A percentile compares a stretch with the other conserved stretches of the same genome.
These are phyloP conservation scores for Enteromius radiatus DNA, from an alignment of 2,797 vertebrate genomes.

Conservation along the genomic window DNA sequence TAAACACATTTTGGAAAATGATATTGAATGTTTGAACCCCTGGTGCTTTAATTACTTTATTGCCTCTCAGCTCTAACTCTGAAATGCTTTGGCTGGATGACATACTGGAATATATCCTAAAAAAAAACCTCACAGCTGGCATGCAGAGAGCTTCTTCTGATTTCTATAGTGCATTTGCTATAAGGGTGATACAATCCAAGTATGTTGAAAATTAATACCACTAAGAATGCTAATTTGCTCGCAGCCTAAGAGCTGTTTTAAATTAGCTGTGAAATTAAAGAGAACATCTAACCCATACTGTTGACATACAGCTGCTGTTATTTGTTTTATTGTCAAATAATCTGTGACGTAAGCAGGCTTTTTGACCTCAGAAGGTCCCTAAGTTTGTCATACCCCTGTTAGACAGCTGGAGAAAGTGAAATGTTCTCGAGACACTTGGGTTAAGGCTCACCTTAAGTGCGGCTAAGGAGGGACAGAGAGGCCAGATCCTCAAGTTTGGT, in stretches of 20 bases:
- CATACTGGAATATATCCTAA: conserved; percentile 70
- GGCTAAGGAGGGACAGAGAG: conserved; percentile 44
- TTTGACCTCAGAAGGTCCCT: conserved; percentile 5
- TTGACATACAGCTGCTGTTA: conserved; percentile 4
- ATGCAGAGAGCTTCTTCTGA: conserved; percentile 60
- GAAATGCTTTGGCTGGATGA: conserved; percentile 67
- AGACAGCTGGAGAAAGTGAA: conserved; percentile 52
- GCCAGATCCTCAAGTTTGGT: conserved; percentile 56
- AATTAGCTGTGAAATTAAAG: conserved; percentile 68
- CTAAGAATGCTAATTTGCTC: conserved; percentile 69
- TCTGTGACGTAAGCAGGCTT: background rate
- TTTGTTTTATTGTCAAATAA: conserved; percentile 23
- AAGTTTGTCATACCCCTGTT: conserved; percentile 33
- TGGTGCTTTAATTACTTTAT: conserved; percentile 71
- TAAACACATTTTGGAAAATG: conserved; percentile 80
- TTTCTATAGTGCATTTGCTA: conserved; percentile 65
- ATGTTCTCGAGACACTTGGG: conserved; percentile 45
- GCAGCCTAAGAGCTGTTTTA: conserved; percentile 67
- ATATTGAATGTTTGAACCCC: conserved; percentile 77
- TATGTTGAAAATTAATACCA: conserved; percentile 67
- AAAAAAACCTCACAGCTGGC: conserved; percentile 66
- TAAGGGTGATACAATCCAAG: conserved; percentile 62
- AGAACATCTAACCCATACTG: conserved; percentile 51
- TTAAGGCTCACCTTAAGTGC: conserved; percentile 61
- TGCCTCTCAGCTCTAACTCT: conserved; percentile 68